Evolutionary conservation across 2,113 vertebrate species (phyloP).

Genomic region (Leuciscus idus): DNA sequence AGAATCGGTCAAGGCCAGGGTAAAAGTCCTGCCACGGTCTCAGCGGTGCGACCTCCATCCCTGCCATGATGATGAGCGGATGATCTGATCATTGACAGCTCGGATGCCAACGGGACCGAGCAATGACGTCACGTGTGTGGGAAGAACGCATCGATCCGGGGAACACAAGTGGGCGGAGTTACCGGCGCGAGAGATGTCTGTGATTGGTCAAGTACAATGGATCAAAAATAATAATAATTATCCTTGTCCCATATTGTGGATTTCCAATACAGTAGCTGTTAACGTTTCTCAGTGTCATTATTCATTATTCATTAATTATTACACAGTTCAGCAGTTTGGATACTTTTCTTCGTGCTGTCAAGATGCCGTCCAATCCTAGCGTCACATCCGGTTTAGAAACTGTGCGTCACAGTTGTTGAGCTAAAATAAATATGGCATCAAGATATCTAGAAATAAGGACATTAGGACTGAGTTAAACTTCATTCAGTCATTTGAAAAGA

Average conservation of each 20-base stretch:
- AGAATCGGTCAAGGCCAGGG: conserved; percentile 85
- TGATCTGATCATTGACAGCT: not conserved
- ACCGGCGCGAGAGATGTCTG: not conserved
- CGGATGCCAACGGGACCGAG: not conserved
- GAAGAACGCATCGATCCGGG: not conserved
- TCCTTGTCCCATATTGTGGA: not conserved
- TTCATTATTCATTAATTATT: not conserved
- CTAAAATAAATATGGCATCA: too few species aligned
- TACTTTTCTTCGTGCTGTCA: not conserved
- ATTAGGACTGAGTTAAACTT: too few species aligned
- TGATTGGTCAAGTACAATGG: not conserved
- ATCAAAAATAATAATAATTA: not conserved
- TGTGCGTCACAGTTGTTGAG: too few species aligned
- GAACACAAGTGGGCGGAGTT: not conserved
- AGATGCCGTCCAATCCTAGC: not conserved
- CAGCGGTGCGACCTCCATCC: conserved; percentile 88
- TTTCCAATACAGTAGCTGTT: not conserved
- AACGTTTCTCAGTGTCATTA: not conserved
- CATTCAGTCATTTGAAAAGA: too few species aligned
- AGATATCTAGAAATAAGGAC: too few species aligned
- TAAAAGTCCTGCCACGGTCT: conserved; percentile 91
- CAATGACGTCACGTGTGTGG: not conserved
- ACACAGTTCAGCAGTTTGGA: not conserved
- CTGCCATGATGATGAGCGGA: conserved; percentile 61
- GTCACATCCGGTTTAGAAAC: too few species aligned